These are phyloP conservation scores for Hydractinia echinata DNA, from an alignment of 30 jellyfish, hydroid and myxozoan genomes.

Conservation along the genomic window DNA sequence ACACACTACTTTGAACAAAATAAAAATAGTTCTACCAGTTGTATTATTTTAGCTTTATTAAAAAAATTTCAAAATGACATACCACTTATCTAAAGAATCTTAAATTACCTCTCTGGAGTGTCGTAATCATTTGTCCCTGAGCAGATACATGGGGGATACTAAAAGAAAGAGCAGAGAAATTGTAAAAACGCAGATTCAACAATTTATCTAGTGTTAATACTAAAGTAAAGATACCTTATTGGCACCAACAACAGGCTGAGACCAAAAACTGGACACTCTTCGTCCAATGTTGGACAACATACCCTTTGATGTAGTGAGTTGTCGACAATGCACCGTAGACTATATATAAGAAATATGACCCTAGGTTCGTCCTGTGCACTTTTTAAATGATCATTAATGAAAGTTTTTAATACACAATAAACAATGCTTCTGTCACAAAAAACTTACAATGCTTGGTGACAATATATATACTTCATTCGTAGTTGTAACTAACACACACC, in stretches of 20 bases:
- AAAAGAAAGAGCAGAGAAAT: background rate
- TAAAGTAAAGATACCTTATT: background rate
- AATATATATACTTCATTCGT: conserved; percentile 55
- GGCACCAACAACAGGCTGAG: conserved; percentile 14
- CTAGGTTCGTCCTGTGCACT: too few relatives aligned
- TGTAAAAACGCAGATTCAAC: background rate
- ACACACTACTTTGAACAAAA: too few relatives aligned
- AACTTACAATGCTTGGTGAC: conserved; percentile 43
- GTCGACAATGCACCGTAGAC: conserved; percentile 48
- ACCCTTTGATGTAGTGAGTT: conserved; percentile 53
- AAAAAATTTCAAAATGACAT: too few relatives aligned
- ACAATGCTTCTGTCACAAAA: too few relatives aligned
- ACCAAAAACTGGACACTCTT: conserved; percentile 66
- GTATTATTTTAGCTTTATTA: too few relatives aligned
- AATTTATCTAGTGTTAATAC: background rate
- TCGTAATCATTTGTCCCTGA: conserved; percentile 46
- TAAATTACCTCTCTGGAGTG: conserved; percentile 42
- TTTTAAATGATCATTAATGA: too few relatives aligned
- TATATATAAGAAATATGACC: background rate
- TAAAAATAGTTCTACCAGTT: too few relatives aligned
- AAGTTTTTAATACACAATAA: too few relatives aligned
- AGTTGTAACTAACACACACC: conserved; percentile 57
- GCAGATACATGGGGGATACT: conserved; percentile 66
- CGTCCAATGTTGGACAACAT: conserved; percentile 75
- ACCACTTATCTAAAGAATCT: too few relatives aligned